Evolutionary conservation across 2,113 vertebrate genomes (phyloP).

Genomic region (Hemicordylus capensis): DNA sequence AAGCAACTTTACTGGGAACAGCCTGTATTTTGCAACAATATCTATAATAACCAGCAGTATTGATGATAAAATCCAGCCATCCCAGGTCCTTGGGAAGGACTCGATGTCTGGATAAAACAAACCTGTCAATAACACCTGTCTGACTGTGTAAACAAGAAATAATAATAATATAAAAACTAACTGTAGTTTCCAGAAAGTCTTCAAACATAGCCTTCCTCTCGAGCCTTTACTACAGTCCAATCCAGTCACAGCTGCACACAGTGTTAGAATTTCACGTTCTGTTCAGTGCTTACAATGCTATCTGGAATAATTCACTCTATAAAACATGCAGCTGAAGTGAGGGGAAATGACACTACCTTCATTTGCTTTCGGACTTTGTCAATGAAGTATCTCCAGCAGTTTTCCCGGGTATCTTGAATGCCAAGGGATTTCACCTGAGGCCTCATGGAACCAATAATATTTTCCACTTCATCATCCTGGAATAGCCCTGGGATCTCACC

Average conservation of each 20-base stretch:
- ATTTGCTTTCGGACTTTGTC: constrained; percentile 77
- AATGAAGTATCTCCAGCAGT: constrained; percentile 78
- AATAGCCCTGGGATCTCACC: constrained; percentile 79
- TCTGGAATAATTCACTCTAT: neutral
- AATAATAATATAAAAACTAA: too few relatives aligned
- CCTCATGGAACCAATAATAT: constrained; percentile 72
- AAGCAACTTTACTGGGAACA: too few relatives aligned
- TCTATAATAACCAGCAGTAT: too few relatives aligned
- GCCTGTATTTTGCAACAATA: too few relatives aligned
- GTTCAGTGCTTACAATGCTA: neutral
- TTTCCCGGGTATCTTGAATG: constrained; percentile 68
- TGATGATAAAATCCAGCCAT: too few relatives aligned
- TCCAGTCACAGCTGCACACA: neutral
- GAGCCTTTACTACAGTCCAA: neutral
- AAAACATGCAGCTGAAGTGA: neutral
- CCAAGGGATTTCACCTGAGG: constrained; percentile 74
- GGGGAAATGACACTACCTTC: constrained; percentile 60
- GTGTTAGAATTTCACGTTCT: neutral
- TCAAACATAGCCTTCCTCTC: neutral
- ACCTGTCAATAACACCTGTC: too few relatives aligned
- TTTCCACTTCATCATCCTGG: constrained; percentile 69
- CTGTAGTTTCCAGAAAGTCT: too few relatives aligned
- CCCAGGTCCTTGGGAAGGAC: too few relatives aligned
- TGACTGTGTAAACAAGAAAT: too few relatives aligned
- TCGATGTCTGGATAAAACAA: too few relatives aligned